Percentiles rank a stretch among this genome's conserved stretches.
Evolutionary conservation across 2,888 invertebrate genomes (phyloP).

Genomic region (Pyrrhia umbra): DNA sequence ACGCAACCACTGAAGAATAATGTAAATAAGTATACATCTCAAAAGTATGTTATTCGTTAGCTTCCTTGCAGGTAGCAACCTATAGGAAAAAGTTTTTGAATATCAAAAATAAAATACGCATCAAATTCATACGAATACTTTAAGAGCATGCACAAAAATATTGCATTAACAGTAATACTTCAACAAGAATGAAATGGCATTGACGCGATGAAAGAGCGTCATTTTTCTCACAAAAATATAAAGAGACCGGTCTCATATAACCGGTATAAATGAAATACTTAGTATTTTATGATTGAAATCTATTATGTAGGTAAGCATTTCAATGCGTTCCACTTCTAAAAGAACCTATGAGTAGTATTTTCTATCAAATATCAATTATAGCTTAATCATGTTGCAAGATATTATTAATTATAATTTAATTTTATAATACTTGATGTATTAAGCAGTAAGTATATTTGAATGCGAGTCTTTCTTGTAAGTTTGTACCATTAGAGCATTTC

Average conservation of each 20-base stretch:
- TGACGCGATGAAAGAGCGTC: slow-evolving; percentile 49
- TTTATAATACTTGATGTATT: slow-evolving; percentile 13
- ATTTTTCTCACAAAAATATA: slow-evolving; percentile 59
- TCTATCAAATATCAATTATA: slow-evolving; percentile 24
- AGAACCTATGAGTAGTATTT: slow-evolving; percentile 36
- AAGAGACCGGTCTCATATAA: slow-evolving; percentile 54
- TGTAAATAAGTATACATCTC: slow-evolving; percentile 82
- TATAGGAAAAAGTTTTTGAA: slow-evolving; percentile 86
- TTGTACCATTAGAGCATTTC: slow-evolving; percentile 64
- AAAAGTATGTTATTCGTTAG: slow-evolving; percentile 81
- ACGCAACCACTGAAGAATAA: slow-evolving; percentile 78
- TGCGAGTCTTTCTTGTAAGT: slow-evolving; percentile 61
- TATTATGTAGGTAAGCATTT: slow-evolving; percentile 41
- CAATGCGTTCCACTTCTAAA: slow-evolving; percentile 38
- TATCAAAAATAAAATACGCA: slow-evolving; percentile 88
- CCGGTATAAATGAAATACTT: slow-evolving; percentile 44
- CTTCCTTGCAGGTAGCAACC: slow-evolving; percentile 83
- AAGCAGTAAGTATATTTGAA: slow-evolving; percentile 45
- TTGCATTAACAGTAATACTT: slow-evolving; percentile 72
- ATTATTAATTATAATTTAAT: slow-evolving; percentile 16
- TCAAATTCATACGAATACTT: slow-evolving; percentile 74
- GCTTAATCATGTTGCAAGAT: slow-evolving; percentile 30
- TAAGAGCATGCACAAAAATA: slow-evolving; percentile 80
- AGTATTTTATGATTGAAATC: slow-evolving; percentile 32
- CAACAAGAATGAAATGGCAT: slow-evolving; percentile 66